These are phyloP conservation scores for Dastarcus helophoroides DNA, from an alignment of 2,888 invertebrate genomes.

Conservation along the genomic window DNA sequence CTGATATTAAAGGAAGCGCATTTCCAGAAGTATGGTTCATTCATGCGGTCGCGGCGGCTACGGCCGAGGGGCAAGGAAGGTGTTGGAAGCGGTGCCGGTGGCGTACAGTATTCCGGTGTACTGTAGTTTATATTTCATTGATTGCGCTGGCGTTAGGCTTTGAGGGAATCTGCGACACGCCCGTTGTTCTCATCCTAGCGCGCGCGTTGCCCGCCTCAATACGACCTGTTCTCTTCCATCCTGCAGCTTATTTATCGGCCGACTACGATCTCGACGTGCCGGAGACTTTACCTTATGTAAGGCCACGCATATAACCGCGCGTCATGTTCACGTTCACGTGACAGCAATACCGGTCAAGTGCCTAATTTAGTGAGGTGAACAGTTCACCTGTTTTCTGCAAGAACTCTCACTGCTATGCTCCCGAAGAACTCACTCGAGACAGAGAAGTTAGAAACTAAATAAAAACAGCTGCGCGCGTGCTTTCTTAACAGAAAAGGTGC, in stretches of 20 bases:
- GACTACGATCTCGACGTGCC: conserved; percentile 35
- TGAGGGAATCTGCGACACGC: conserved; percentile 36
- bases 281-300: too few relatives aligned
- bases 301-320: too few relatives aligned
- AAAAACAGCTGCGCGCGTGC: too few relatives aligned
- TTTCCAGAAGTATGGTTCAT: conserved; percentile 1
- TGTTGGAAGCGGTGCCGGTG: not conserved
- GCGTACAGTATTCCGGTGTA: conserved; percentile 18
- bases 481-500: too few relatives aligned
- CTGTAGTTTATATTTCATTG: conserved; percentile 36
- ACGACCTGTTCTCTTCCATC: conserved; percentile 28
- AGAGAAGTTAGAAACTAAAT: too few relatives aligned
- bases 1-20: too few relatives aligned
- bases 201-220: conserved; percentile 36
- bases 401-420: too few relatives aligned
- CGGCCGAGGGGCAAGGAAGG: not conserved
- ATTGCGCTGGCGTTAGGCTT: conserved; percentile 35
- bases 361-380: conserved; percentile 1
- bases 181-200: conserved; percentile 36
- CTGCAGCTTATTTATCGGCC: conserved; percentile 39
- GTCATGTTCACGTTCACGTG: not conserved
- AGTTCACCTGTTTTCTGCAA: too few relatives aligned
- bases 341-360: too few relatives aligned
- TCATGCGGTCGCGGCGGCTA: not conserved
- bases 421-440: too few relatives aligned